Conservation (phyloP, 2,797 vertebrate species). For the Crenuchus spilurus region DNA sequence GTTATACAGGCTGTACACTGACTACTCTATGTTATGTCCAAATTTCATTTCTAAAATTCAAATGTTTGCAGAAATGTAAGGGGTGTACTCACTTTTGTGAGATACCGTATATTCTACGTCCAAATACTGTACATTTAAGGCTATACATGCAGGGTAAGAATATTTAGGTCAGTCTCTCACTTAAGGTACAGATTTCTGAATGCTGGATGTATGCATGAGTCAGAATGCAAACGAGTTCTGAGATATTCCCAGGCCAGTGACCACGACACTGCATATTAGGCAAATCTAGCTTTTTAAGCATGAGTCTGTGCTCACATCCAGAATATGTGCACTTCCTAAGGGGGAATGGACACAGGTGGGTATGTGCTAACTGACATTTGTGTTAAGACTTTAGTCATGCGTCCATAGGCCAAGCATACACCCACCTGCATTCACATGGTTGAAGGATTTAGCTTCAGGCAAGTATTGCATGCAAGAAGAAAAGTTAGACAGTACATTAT, state of each 20-base stretch:
- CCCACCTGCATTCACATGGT: neutral
- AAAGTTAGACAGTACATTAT: neutral
- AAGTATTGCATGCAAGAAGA: neutral
- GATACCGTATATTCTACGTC: too few relatives aligned
- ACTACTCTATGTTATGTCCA: too few relatives aligned
- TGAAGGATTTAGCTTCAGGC: neutral
- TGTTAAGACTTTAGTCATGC: constrained; percentile 12
- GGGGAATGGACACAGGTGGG: constrained; percentile 17
- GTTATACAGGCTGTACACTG: too few relatives aligned
- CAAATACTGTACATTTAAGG: neutral
- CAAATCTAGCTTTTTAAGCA: constrained; percentile 5
- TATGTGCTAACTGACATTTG: constrained; percentile 21
- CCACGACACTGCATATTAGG: constrained; percentile 3
- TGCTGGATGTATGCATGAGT: neutral
- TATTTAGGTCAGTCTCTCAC: neutral
- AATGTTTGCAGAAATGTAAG: too few relatives aligned
- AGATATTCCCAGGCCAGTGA: neutral
- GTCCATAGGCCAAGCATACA: neutral
- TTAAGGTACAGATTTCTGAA: neutral
- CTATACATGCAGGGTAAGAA: too few relatives aligned
- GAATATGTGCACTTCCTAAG: neutral
- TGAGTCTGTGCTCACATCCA: constrained; percentile 1
- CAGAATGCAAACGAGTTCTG: constrained; percentile 8
- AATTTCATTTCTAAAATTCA: too few relatives aligned
- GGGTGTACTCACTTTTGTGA: too few relatives aligned